A percentile compares a stretch with the other conserved stretches of the same genome.
Conservation (phyloP, 35 echinoderm and acorn worm genomes). For the Patiria miniata region DNA sequence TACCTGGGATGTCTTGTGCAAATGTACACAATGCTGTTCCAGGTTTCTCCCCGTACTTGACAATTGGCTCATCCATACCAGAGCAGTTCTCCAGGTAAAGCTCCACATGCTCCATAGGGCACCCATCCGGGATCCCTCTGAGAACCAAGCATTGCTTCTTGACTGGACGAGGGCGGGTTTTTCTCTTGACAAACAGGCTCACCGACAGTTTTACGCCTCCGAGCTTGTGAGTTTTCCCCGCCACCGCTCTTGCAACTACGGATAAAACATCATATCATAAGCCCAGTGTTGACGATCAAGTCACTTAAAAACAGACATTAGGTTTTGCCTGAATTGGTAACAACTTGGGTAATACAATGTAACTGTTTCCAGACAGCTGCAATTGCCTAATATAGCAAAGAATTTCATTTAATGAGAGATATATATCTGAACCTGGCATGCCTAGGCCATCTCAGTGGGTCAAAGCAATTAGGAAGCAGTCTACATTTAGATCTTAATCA, state of each 20-base stretch:
- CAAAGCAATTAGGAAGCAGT: too few relatives aligned
- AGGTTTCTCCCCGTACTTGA: conserved; percentile 27
- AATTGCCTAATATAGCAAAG: too few relatives aligned
- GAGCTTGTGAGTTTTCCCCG: neutral
- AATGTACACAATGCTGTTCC: conserved; percentile 24
- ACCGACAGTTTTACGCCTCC: neutral
- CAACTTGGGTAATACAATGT: too few relatives aligned
- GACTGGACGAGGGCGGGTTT: neutral
- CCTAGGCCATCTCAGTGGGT: too few relatives aligned
- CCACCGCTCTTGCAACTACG: neutral
- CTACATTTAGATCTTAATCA: too few relatives aligned
- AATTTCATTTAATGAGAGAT: too few relatives aligned
- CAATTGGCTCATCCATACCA: conserved; percentile 24
- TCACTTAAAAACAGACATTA: too few relatives aligned
- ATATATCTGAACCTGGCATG: too few relatives aligned
- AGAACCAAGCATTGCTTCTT: neutral
- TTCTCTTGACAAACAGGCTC: neutral
- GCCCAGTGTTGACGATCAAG: too few relatives aligned
- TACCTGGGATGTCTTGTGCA: conserved; percentile 27
- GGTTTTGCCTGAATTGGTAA: too few relatives aligned
- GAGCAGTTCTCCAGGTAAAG: conserved; percentile 26
- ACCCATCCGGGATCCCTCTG: conserved; percentile 18
- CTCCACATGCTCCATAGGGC: neutral
- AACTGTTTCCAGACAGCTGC: too few relatives aligned
- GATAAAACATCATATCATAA: too few relatives aligned